Percentiles rank a stretch among this genome's conserved stretches.
Conservation (phyloP, 2,113 vertebrate genomes). For the Bothrops jararaca region DNA sequence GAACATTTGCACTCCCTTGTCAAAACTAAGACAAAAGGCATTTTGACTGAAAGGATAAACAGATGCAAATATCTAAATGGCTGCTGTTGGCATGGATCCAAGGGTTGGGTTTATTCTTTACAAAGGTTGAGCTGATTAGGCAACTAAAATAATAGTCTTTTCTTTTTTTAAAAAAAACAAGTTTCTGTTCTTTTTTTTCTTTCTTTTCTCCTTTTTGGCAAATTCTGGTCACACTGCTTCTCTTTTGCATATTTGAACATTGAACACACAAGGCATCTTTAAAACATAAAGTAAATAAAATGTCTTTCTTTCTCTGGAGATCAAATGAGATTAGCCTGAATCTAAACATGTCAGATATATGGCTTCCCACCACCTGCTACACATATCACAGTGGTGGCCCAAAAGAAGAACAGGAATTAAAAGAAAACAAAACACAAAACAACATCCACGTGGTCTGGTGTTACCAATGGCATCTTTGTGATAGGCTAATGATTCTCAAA, state of each 20-base stretch:
- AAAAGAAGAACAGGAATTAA: slow-evolving; percentile 22
- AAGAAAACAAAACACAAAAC: neutral
- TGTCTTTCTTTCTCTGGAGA: slow-evolving; percentile 47
- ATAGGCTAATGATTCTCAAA: slow-evolving; percentile 5
- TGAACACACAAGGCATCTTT: slow-evolving; percentile 33
- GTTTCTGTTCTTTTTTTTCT: neutral
- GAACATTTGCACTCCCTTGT: slow-evolving; percentile 63
- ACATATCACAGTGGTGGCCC: slow-evolving; percentile 46
- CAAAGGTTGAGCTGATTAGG: slow-evolving; percentile 50
- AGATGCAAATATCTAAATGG: slow-evolving; percentile 74
- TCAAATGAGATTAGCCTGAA: slow-evolving; percentile 46
- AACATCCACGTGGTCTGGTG: slow-evolving; percentile 11
- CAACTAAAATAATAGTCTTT: slow-evolving; percentile 49
- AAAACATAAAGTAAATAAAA: slow-evolving; percentile 46
- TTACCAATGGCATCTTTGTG: slow-evolving; percentile 33
- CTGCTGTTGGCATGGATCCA: slow-evolving; percentile 68
- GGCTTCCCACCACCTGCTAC: slow-evolving; percentile 53
- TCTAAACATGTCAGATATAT: slow-evolving; percentile 49
- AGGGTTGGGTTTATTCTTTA: slow-evolving; percentile 48
- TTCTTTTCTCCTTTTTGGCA: neutral
- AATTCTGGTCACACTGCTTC: slow-evolving; percentile 23
- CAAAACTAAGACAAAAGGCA: slow-evolving; percentile 63
- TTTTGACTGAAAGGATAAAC: slow-evolving; percentile 72
- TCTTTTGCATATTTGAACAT: slow-evolving; percentile 41
- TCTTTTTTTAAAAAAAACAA: neutral